Percentiles rank a stretch among this genome's conserved stretches.
Conservation (phyloP, 2,888 invertebrate genomes). For the Euzophera pinguis region DNA sequence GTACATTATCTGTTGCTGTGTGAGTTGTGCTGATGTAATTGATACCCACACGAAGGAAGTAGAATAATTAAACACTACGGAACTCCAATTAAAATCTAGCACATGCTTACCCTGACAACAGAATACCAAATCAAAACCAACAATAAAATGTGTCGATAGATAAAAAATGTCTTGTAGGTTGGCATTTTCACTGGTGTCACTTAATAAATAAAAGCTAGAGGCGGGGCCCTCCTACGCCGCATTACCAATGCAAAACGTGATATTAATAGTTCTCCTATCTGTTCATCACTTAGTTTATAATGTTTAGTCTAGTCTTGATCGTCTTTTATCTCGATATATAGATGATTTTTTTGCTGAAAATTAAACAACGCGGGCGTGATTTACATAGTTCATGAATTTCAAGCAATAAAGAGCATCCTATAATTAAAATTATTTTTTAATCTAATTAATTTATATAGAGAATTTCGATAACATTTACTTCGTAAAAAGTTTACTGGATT, state of each 20-base stretch:
- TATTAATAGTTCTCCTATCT: not conserved
- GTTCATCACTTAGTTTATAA: not conserved
- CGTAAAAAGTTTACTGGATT: no score
- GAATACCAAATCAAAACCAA: not conserved
- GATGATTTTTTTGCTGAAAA: no score
- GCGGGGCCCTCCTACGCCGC: conserved; percentile 4
- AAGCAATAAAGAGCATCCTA: no score
- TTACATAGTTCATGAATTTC: no score
- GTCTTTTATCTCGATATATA: no score
- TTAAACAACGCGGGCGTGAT: no score
- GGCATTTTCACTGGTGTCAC: conserved; percentile 7
- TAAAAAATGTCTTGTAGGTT: conserved; percentile 1
- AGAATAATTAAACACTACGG: not conserved
- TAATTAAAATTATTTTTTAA: no score
- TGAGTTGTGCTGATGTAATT: no score
- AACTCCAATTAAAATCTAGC: not conserved
- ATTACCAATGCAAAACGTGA: conserved; percentile 5
- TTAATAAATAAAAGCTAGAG: conserved; percentile 4
- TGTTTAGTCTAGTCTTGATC: not conserved
- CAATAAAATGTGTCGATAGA: conserved; percentile 3
- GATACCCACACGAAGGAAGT: no score
- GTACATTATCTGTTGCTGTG: no score
- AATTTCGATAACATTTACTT: no score
- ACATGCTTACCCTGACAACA: not conserved
- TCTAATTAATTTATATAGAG: no score